Percentiles rank a stretch among this genome's conserved stretches.
Conservation (phyloP, 2,888 invertebrate genomes). For the Pandemis corylana region DNA sequence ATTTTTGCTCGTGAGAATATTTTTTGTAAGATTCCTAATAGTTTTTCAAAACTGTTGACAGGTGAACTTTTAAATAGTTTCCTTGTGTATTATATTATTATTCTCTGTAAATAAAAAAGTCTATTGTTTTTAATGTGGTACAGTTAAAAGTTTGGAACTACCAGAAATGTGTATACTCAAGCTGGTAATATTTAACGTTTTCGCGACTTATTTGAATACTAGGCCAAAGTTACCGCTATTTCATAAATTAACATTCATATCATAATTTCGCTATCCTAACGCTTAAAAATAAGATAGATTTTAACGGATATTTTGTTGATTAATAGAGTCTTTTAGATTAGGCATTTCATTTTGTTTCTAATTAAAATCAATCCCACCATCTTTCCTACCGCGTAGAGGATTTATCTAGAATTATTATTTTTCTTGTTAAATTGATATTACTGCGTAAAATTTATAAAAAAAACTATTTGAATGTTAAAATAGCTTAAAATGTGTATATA, state of each 20-base stretch:
- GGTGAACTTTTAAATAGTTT: neutral
- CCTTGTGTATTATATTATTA: neutral
- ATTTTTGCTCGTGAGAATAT: too few relatives aligned
- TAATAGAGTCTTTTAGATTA: conserved; percentile 48
- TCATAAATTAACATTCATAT: conserved; percentile 23
- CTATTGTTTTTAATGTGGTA: neutral
- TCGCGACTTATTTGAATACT: conserved; percentile 33
- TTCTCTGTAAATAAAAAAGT: conserved; percentile 5
- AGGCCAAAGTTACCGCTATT: conserved; percentile 40
- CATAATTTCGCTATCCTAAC: conserved; percentile 23
- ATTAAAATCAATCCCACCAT: conserved; percentile 62
- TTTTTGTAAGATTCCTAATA: neutral
- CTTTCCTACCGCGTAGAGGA: conserved; percentile 68
- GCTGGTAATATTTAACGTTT: neutral
- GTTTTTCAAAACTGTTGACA: neutral
- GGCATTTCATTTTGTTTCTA: conserved; percentile 33
- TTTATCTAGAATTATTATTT: conserved; percentile 57
- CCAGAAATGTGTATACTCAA: conserved; percentile 9
- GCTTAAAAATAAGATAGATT: conserved; percentile 27
- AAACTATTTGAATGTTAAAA: conserved; percentile 33
- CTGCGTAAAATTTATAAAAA: conserved; percentile 48
- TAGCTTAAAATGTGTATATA: conserved; percentile 26
- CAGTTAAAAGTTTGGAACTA: neutral
- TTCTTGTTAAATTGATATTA: conserved; percentile 50
- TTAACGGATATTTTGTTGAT: conserved; percentile 50